These are phyloP conservation scores for Delichon dasypus DNA, from an alignment of 2,797 vertebrate genomes.

Conservation along the genomic window DNA sequence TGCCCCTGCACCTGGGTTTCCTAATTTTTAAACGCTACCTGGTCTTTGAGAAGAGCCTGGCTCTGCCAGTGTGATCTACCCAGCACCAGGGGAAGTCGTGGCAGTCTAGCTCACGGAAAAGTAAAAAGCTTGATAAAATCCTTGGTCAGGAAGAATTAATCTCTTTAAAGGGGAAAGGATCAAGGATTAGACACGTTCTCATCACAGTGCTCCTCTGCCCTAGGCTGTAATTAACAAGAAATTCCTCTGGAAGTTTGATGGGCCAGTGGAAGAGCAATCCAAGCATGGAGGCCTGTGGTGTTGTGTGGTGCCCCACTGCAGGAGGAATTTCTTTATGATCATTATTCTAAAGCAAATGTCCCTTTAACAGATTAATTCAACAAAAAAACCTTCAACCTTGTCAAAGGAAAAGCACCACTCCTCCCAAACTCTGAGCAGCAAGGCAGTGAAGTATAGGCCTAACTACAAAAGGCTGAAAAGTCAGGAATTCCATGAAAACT, in stretches of 20 bases:
- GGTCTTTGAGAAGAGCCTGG: not conserved
- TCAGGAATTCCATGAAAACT: not conserved
- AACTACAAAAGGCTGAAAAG: not conserved
- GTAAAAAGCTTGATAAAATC: not conserved
- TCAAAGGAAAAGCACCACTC: not conserved
- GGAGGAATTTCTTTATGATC: not conserved
- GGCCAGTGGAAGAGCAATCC: not conserved
- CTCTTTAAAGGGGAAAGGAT: not conserved
- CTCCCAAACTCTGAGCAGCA: not conserved
- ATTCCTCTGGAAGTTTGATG: not conserved
- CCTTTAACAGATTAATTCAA: not conserved
- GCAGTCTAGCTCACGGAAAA: not conserved
- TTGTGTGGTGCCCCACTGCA: not conserved
- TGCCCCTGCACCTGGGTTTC: not conserved
- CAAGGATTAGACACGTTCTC: not conserved
- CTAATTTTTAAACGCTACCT: not conserved
- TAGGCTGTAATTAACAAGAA: not conserved
- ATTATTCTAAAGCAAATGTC: not conserved
- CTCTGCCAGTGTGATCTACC: not conserved
- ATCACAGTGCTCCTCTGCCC: not conserved
- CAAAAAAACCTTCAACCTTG: not conserved
- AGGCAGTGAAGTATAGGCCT: not conserved
- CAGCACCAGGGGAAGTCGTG: fast-evolving
- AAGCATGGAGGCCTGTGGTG: not conserved
- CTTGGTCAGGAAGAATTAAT: not conserved